Conservation (phyloP, 2,113 vertebrate species). For the Ammodytes marinus region DNA sequence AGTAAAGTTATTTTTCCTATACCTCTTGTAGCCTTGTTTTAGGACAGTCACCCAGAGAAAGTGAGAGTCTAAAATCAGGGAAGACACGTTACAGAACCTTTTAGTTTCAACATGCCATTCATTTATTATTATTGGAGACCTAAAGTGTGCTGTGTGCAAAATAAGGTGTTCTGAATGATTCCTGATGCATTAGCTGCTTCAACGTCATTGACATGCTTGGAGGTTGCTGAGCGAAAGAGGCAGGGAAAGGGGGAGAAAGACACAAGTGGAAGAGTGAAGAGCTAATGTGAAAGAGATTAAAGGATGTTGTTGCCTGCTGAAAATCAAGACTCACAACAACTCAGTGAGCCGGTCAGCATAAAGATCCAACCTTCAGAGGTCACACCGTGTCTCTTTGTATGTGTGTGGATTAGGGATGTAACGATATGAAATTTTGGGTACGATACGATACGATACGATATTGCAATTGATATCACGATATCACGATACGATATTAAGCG, state of each 20-base stretch:
- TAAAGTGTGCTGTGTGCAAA: slow-evolving; percentile 41
- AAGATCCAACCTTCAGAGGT: slow-evolving; percentile 34
- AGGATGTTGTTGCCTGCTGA: slow-evolving; percentile 36
- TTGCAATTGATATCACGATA: too few species aligned
- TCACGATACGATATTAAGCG: too few species aligned
- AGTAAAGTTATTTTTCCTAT: background rate
- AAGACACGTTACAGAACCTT: background rate
- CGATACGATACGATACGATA: too few species aligned
- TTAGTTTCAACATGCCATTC: background rate
- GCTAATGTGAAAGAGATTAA: slow-evolving; percentile 35
- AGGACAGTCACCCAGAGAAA: background rate
- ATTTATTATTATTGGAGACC: slow-evolving; percentile 46
- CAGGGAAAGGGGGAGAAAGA: slow-evolving; percentile 3
- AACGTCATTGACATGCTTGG: slow-evolving; percentile 50
- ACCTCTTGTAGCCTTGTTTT: background rate
- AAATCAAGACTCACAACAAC: slow-evolving; percentile 25
- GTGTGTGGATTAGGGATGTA: background rate
- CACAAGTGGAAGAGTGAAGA: slow-evolving; percentile 10
- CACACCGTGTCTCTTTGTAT: background rate
- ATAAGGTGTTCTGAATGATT: slow-evolving; percentile 64
- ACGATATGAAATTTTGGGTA: too few species aligned
- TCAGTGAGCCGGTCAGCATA: background rate
- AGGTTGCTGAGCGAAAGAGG: slow-evolving; percentile 41
- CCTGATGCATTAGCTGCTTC: slow-evolving; percentile 68
- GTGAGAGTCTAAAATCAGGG: background rate